Evolutionary conservation across 2,888 invertebrate species (phyloP).

Genomic region (Drosophila differens): DNA sequence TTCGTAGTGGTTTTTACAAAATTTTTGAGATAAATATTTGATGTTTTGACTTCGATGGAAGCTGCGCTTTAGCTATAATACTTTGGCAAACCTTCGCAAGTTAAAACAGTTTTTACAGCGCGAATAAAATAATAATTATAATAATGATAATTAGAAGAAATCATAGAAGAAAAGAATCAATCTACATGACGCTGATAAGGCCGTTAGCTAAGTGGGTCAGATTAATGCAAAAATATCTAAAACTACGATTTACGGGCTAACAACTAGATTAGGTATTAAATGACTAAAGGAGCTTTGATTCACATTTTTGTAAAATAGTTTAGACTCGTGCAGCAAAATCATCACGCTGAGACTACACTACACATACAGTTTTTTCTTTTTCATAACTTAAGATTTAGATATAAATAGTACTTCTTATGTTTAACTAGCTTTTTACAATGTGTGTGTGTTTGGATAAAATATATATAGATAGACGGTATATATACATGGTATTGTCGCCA

Average conservation of each 20-base stretch:
- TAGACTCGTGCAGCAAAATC: constrained; percentile 23
- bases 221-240: constrained; percentile 55
- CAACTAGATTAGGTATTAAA: constrained; percentile 56
- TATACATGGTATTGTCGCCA: constrained; percentile 22
- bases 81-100: constrained; percentile 61
- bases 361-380: constrained; percentile 14
- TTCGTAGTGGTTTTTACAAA: constrained; percentile 7
- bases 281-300: constrained; percentile 79
- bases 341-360: constrained; percentile 19
- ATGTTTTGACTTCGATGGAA: constrained; percentile 19
- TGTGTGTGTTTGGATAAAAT: constrained; percentile 25
- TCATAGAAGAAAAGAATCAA: constrained; percentile 22
- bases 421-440: constrained; percentile 71
- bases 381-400: constrained; percentile 32
- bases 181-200: constrained; percentile 61
- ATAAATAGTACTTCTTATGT: constrained; percentile 63
- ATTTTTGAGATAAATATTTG: constrained; percentile 48
- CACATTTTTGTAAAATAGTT: constrained; percentile 45
- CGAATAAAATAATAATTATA: constrained; percentile 40
- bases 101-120: constrained; percentile 41
- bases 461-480: constrained; percentile 11
- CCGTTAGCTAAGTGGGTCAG: constrained; percentile 64
- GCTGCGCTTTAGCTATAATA: constrained; percentile 59
- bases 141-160: constrained; percentile 11
- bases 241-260: constrained; percentile 63